Percentiles rank a stretch among this genome's conserved stretches.
Evolutionary conservation across 2,113 vertebrate genomes (phyloP).

Genomic region (Thamnophis sirtalis): DNA sequence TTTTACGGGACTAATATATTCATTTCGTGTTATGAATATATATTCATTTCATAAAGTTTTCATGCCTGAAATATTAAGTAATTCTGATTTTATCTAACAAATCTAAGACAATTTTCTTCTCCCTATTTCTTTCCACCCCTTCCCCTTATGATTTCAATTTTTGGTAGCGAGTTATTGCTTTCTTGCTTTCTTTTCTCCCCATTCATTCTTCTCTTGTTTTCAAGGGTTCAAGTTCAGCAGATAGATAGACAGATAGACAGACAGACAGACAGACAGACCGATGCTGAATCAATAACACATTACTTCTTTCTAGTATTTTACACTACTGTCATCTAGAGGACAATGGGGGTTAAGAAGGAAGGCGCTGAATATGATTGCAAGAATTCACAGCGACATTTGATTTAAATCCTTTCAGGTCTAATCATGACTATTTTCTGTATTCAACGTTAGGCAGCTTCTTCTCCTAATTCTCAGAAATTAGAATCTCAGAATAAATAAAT

Average conservation of each 20-base stretch:
- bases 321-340: neutral
- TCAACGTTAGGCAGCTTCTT: conserved; percentile 39
- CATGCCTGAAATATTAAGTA: rapidly evolving
- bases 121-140: neutral
- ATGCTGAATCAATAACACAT: conserved; percentile 25
- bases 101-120: neutral
- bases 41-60: neutral
- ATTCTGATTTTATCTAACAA: conserved; percentile 12
- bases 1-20: too few relatives aligned
- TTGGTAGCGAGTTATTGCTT: neutral
- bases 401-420: conserved; percentile 44
- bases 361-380: conserved; percentile 33
- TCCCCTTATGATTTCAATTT: too few relatives aligned
- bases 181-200: neutral
- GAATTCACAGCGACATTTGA: conserved; percentile 27
- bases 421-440: conserved; percentile 42
- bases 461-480: neutral
- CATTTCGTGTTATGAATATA: too few relatives aligned
- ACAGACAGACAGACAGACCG: neutral
- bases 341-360: conserved; percentile 15
- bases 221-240: neutral
- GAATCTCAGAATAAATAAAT: neutral
- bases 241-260: too few relatives aligned
- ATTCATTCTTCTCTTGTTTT: neutral
- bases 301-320: conserved; percentile 22